Conservation (phyloP, 1,140 invertebrate genomes). For the Acromyrmex heyeri region DNA sequence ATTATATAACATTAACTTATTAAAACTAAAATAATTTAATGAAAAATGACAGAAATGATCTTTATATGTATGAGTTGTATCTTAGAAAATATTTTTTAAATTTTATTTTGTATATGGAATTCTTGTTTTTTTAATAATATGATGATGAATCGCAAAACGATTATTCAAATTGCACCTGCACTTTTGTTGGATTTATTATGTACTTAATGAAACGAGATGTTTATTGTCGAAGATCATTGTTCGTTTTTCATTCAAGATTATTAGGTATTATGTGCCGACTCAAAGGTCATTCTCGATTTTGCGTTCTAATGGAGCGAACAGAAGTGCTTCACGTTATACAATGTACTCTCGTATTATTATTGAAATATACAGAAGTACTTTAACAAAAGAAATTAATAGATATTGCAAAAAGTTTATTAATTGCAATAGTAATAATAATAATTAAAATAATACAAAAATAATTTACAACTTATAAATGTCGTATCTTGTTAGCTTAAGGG, state of each 20-base stretch:
- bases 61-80: too few species aligned
- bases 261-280: slow-evolving; percentile 20
- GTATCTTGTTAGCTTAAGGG: too few species aligned
- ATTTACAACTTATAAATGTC: neutral
- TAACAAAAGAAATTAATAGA: neutral
- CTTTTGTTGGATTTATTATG: neutral
- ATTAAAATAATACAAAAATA: slow-evolving; percentile 7
- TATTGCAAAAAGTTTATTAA: neutral
- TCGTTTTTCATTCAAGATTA: slow-evolving; percentile 49
- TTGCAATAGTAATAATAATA: neutral
- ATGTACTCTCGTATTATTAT: neutral
- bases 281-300: slow-evolving; percentile 39
- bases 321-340: neutral
- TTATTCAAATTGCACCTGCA: neutral
- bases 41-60: neutral
- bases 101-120: neutral
- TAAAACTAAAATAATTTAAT: neutral
- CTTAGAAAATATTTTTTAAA: too few species aligned
- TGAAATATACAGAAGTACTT: neutral
- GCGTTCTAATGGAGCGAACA: neutral
- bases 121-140: neutral
- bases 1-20: neutral
- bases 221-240: slow-evolving; percentile 11
- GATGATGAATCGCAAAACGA: neutral
- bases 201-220: slow-evolving; percentile 18